Evolutionary conservation across 2,113 vertebrate species (phyloP), one percentile per base, ranked within the genome.

Genomic region (Xyliphius kryptos): DNA sequence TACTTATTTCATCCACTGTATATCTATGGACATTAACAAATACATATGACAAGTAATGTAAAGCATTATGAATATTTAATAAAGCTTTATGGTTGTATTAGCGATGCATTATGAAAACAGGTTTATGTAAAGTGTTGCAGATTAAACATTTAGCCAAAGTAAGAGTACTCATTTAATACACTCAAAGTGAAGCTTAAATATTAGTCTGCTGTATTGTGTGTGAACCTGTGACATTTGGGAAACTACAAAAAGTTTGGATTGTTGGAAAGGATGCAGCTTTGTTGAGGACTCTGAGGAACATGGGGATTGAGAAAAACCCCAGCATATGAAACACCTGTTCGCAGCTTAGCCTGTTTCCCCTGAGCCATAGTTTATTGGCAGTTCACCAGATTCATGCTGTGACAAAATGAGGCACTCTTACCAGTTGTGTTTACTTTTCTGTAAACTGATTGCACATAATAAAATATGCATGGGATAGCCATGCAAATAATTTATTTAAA

Each of bases 311-410:
- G 51, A 64, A 21, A 63, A 52, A 56, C 53, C 3, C 5, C 56
- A 52, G 66, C 60, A 69, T 63, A 72, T 72, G 57, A 75, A 75
- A 63, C 69, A 71, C 69, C 69, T 72, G 59, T 44, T 68, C 55
- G 49, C 46, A 43, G 51, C 56, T 68, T 61, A 66, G 48, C 60
- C 50, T 21, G n/a, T 32, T 21, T 62, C 61, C 49, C 63, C 36
- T 49, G 48, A 54, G 48, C 63, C 13, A 43, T 10, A 13, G 21
- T 38, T 62, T 58, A 56, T 46, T 58, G 64, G 64, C 69, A 62
- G 58, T 55, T 71, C 52, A 52, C 57, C 56, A 66, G 68, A 22
- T 19, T 57, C 52, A 48, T 3, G 20, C 68, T 61, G 56, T 70
- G 21, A 55, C 43, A 47, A 60, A 38, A 66, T 53, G 51, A 12